These are phyloP conservation scores for Zaprionus camerounensis DNA, from an alignment of 1,140 invertebrate species.

Conservation along the genomic window DNA sequence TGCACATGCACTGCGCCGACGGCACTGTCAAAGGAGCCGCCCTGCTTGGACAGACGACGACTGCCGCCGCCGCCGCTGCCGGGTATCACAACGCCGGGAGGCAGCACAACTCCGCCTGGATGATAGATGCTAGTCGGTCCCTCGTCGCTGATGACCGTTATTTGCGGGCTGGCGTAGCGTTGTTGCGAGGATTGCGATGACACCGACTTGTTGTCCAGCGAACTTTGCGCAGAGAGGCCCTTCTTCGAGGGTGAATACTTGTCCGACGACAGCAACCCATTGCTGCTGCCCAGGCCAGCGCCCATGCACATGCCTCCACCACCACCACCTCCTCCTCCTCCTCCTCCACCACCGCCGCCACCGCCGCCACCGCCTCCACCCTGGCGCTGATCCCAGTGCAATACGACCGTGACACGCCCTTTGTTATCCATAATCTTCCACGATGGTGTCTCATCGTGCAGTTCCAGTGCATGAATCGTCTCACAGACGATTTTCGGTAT, in stretches of 20 bases:
- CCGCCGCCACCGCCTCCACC: slow-evolving; percentile 86
- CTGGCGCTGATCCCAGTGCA: slow-evolving; percentile 95
- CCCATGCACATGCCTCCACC: slow-evolving; percentile 85
- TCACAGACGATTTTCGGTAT: slow-evolving; percentile 98
- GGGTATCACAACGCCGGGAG: slow-evolving; percentile 81
- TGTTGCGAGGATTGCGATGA: slow-evolving; percentile 85
- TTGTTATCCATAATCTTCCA: slow-evolving; percentile 99
- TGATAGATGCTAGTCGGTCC: slow-evolving; percentile 86
- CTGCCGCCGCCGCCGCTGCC: slow-evolving; percentile 81
- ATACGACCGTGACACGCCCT: slow-evolving; percentile 95
- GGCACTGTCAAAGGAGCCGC: slow-evolving; percentile 90
- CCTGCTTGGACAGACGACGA: slow-evolving; percentile 87
- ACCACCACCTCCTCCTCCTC: slow-evolving; percentile 85
- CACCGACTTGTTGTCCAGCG: slow-evolving; percentile 88
- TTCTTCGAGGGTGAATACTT: slow-evolving; percentile 86
- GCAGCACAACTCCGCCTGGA: slow-evolving; percentile 80
- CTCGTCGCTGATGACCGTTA: slow-evolving; percentile 95
- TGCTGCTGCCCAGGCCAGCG: slow-evolving; percentile 88
- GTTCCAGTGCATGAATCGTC: slow-evolving; percentile 95
- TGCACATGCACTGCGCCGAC: slow-evolving; percentile 90
- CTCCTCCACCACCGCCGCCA: slow-evolving; percentile 85
- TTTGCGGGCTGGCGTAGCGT: slow-evolving; percentile 90
- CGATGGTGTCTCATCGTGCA: slow-evolving; percentile 97
- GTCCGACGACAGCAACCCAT: slow-evolving; percentile 89
- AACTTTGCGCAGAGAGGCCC: slow-evolving; percentile 87